Base-by-base conservation (phyloP, 2,888 invertebrate genomes). In the Drosophila borealis region DNA sequence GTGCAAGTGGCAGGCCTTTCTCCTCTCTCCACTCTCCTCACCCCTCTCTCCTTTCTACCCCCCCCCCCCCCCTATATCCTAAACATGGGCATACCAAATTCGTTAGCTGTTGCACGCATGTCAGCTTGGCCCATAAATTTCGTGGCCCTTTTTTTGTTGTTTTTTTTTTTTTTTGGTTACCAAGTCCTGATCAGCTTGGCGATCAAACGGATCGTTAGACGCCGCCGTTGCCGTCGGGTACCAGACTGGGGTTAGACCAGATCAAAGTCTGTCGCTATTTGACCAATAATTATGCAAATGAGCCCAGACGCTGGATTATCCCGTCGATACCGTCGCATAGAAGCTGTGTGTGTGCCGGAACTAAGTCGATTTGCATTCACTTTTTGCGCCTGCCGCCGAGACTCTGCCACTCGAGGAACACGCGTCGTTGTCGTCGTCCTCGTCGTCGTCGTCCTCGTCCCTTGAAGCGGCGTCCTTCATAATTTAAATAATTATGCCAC, bases 401-500 rank as follows among this genome's bases (percentile, higher is more conserved):
- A n/a, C 36, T 25, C 3, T 29, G 51, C 8, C 44, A 53, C 69
- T 69, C 70, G 80, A 77, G 62, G 39, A 83, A 80, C 84, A 80
- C 81, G 84, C 84, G 81, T 53, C 49, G 51, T 33, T 6, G 9
- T 33, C 17, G 51, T 33, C 33, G 9, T 33, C n/a, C n/a, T n/a
- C 33, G 21, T 21, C 21, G 21, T 63, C 84, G 51, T 48, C 11
- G 14, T 44, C 46, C 29, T 68, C 57, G 45, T 61, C 65, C 77
- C 72, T 74, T 56, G 17, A 59, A 75, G 70, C 67, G 70, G 68
- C 87, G 89, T 89, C 89, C 85, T 85, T 85, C 85, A 85, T 85
- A 85, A 89, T 85, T 85, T 85, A 89, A 85, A 85, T 85, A 85
- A 85, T 85, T 85, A 88, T 85, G 88, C 85, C 89, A 85, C 85